Percentiles rank a stretch among this genome's conserved stretches.
Evolutionary conservation across 2,113 vertebrate species (phyloP).

Genomic region (Todiramphus chloris): DNA sequence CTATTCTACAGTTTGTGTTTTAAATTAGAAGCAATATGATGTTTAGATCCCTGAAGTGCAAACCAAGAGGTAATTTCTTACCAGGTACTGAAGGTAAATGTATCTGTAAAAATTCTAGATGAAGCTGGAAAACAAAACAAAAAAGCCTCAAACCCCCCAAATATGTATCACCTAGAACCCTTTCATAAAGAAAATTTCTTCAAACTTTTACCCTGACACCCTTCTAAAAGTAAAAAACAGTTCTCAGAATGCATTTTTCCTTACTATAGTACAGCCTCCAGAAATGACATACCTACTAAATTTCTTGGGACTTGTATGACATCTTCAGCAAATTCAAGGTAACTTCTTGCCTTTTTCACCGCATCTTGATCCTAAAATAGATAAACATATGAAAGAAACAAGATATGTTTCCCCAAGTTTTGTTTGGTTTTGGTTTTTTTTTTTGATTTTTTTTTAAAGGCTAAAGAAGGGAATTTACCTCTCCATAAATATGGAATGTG

Average conservation of each 20-base stretch:
- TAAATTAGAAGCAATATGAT: too few relatives aligned
- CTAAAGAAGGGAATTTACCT: slow-evolving; percentile 75
- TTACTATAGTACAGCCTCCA: background rate
- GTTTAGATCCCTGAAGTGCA: background rate
- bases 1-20: background rate
- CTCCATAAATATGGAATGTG: slow-evolving; percentile 99
- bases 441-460: background rate
- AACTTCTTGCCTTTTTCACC: slow-evolving; percentile 92
- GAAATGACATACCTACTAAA: slow-evolving; percentile 89
- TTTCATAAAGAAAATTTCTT: background rate
- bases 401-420: background rate
- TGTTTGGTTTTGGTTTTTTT: background rate
- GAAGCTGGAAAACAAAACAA: background rate
- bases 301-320: slow-evolving; percentile 96
- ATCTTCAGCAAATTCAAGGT: slow-evolving; percentile 97
- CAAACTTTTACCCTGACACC: background rate
- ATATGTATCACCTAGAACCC: background rate
- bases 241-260: background rate
- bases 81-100: background rate
- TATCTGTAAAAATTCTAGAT: background rate
- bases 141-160: too few relatives aligned
- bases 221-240: background rate
- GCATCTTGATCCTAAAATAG: slow-evolving; percentile 91
- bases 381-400: background rate
- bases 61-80: background rate